Evolutionary conservation across 2,797 vertebrate genomes (phyloP), one percentile per base, ranked within the genome.

Genomic region (Crocodylus rhombifer): DNA sequence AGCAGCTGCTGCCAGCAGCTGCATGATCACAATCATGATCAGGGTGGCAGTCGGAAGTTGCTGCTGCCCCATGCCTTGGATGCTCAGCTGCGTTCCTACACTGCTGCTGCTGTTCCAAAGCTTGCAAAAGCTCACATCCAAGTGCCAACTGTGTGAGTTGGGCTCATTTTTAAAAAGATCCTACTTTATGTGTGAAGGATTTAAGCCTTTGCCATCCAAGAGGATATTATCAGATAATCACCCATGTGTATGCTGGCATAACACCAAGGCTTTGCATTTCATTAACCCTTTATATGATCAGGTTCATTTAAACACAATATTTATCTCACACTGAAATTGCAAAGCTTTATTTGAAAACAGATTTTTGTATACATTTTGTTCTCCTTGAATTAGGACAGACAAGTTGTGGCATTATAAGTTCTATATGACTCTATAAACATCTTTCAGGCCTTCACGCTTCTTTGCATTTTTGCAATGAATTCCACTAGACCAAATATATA

Each of bases 61-160:
- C 42, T 51, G 42, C 42, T 51, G 42, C 42, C 42, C 42, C 10
- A 51, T 51, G 42, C 42, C 42, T 10, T 51, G 42, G 42, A 51
- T 51, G 42, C 42, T 51, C 42, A 51, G 42, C 42, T 51, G 42
- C 42, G 10, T 51, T 51, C 42, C 42, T 51, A 51, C 10, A 10
- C 42, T 51, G 42, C 42, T 42, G 42, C 42, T 51, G 42, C 42
- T 51, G 42, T 76, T 51, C 79, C 63, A 69, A 83, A 65, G 76
- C 26, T 86, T 51, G 15, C 1, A 20, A 0, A 55, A 80, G 14
- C 8, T 92, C 83, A 84, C 18, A 3, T 1, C 1, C 1, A 42
- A 56, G 14, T 0, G 0, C 5, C 57, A 10, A 1, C 13, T 79
- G 58, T 76, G 55, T 28, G 6, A 63, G n/a, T 17, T 55, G 23